A percentile compares a stretch with the other conserved stretches of the same genome.
Evolutionary conservation across 2,797 vertebrate genomes (phyloP).

Genomic region (Gastrophryne carolinensis): DNA sequence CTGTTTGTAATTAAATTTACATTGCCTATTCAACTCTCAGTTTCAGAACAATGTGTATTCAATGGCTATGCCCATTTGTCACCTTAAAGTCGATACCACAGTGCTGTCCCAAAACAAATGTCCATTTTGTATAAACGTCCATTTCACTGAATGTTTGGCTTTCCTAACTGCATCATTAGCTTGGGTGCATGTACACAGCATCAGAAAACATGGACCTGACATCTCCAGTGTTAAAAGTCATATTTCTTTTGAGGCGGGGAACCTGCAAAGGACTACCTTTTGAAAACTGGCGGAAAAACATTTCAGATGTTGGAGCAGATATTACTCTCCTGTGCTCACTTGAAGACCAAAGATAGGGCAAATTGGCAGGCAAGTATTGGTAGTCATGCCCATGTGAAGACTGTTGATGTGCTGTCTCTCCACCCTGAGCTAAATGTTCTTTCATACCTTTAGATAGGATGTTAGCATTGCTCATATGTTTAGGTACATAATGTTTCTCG

Average conservation of each 20-base stretch:
- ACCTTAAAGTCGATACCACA: too few species aligned
- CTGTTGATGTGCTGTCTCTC: constrained; percentile 1
- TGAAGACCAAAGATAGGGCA: constrained; percentile 78
- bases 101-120: neutral
- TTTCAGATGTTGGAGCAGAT: constrained; percentile 83
- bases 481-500: neutral
- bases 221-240: constrained; percentile 71
- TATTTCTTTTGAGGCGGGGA: constrained; percentile 66
- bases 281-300: constrained; percentile 75
- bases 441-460: neutral
- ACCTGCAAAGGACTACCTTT: constrained; percentile 77
- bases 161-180: constrained; percentile 77
- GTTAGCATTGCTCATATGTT: constrained; percentile 1
- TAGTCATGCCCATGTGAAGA: neutral
- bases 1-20: too few species aligned
- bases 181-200: constrained; percentile 59
- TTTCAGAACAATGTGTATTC: too few species aligned
- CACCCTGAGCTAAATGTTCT: constrained; percentile 8
- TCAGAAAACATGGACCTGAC: constrained; percentile 55
- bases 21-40: too few species aligned
- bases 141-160: constrained; percentile 78
- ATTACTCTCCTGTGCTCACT: constrained; percentile 86
- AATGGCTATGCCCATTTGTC: too few species aligned
- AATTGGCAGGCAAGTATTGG: constrained; percentile 46
- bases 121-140: neutral